These are phyloP conservation scores for Palaemon carinicauda DNA, from an alignment of 1,140 invertebrate genomes.

Conservation along the genomic window DNA sequence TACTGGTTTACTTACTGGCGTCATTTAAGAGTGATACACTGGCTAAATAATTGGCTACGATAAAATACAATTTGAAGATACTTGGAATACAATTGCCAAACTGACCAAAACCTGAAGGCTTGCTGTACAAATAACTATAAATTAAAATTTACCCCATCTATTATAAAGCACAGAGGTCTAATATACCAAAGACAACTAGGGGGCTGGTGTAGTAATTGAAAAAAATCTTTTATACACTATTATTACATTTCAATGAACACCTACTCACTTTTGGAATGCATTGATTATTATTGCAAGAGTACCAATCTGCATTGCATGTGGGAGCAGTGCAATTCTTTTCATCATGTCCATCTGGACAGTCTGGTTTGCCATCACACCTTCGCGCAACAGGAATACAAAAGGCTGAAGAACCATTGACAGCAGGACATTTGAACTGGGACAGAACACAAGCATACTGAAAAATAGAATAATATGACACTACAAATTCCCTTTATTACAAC, in stretches of 20 bases:
- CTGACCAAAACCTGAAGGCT: too few species aligned
- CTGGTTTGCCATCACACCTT: slow-evolving; percentile 65
- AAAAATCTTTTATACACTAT: neutral
- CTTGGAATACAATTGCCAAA: too few species aligned
- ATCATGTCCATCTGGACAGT: slow-evolving; percentile 72
- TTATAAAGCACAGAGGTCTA: neutral
- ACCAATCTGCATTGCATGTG: slow-evolving; percentile 68
- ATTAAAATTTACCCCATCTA: too few species aligned
- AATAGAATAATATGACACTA: neutral
- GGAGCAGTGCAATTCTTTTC: slow-evolving; percentile 74
- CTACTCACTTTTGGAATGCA: slow-evolving; percentile 73
- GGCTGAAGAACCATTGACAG: slow-evolving; percentile 61
- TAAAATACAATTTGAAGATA: too few species aligned
- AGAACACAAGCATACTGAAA: slow-evolving; percentile 67
- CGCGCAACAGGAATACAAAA: slow-evolving; percentile 67
- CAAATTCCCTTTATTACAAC: too few species aligned
- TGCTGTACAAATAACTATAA: too few species aligned
- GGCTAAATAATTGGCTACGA: too few species aligned
- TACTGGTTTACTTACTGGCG: too few species aligned
- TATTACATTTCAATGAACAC: too few species aligned
- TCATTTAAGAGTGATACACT: too few species aligned
- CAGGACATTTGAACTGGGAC: slow-evolving; percentile 68
- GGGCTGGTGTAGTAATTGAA: too few species aligned
- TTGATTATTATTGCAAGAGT: slow-evolving; percentile 71
- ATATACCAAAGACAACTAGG: too few species aligned